Percentiles rank a stretch among this genome's conserved stretches.
phyloP scores from a whole-genome alignment of 1,140 invertebrate genomes.

The Lucilia cuprina region DNA sequence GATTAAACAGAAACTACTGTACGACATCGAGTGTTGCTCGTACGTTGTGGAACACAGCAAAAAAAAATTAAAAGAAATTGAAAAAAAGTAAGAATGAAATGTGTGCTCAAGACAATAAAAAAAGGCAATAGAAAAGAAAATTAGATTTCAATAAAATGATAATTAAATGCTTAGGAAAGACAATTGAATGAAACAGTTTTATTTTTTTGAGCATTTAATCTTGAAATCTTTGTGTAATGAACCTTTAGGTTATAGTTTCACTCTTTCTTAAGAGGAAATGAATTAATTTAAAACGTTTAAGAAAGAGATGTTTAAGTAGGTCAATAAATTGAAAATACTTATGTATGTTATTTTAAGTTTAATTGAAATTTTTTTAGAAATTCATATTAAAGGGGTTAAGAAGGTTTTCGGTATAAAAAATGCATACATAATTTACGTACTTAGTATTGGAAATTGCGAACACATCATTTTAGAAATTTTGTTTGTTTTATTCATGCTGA shows the following conservation, averaged over 20 bases:
- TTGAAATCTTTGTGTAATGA: not conserved
- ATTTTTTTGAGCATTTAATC: not conserved
- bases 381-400: too few species aligned
- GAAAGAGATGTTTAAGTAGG: not conserved
- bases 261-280: not conserved
- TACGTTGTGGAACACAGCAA: not conserved
- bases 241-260: not conserved
- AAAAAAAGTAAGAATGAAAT: not conserved
- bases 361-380: too few species aligned
- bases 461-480: too few species aligned
- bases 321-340: not conserved
- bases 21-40: not conserved
- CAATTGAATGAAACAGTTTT: not conserved
- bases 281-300: not conserved
- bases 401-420: too few species aligned
- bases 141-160: slow-evolving; percentile 1
- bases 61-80: not conserved
- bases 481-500: too few species aligned
- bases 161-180: not conserved
- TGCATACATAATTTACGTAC: too few species aligned
- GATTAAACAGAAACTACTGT: not conserved
- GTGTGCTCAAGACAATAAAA: not conserved
- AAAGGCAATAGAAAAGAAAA: not conserved
- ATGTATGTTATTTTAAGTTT: not conserved
- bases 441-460: too few species aligned